Conservation (phyloP, 92 coral and sea anemone genomes). For the Pocillopora meandrina region DNA sequence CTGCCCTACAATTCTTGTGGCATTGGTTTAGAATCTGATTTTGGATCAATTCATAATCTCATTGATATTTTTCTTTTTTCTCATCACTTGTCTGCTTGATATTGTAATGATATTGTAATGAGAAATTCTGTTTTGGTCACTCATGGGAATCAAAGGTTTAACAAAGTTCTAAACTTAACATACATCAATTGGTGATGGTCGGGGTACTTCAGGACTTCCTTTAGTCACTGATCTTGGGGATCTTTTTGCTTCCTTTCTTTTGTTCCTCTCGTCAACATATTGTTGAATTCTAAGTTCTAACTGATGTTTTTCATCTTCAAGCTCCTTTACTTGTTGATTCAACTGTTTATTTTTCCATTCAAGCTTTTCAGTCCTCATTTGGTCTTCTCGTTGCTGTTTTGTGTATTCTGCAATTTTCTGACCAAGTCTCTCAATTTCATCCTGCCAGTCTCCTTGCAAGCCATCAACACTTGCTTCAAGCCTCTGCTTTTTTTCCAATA, state of each 20-base stretch:
- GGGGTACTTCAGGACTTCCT: slow-evolving; percentile 79
- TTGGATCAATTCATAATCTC: too few relatives aligned
- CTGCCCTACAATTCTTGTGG: too few relatives aligned
- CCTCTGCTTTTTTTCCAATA: slow-evolving; percentile 59
- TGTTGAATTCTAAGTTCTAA: slow-evolving; percentile 76
- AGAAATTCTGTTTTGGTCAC: too few relatives aligned
- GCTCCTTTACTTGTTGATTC: slow-evolving; percentile 62
- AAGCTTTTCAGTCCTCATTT: slow-evolving; percentile 63
- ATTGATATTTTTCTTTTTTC: too few relatives aligned
- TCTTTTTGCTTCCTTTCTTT: slow-evolving; percentile 60
- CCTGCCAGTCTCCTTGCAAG: slow-evolving; percentile 78
- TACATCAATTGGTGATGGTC: slow-evolving; percentile 82
- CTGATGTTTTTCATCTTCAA: slow-evolving; percentile 70
- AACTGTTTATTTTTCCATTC: slow-evolving; percentile 90
- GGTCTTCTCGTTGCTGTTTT: slow-evolving; percentile 71
- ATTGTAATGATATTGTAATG: too few relatives aligned
- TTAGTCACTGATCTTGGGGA: slow-evolving; percentile 49
- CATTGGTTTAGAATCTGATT: too few relatives aligned
- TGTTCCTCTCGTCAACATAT: slow-evolving; percentile 70
- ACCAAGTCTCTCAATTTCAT: slow-evolving; percentile 71
- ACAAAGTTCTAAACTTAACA: not conserved
- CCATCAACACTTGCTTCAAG: slow-evolving; percentile 67
- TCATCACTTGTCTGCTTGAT: too few relatives aligned
- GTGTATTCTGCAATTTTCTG: slow-evolving; percentile 57
- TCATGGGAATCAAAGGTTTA: too few relatives aligned